These are phyloP conservation scores for Bradypus variegatus DNA, from an alignment of 2,797 vertebrate species.

Conservation along the genomic window DNA sequence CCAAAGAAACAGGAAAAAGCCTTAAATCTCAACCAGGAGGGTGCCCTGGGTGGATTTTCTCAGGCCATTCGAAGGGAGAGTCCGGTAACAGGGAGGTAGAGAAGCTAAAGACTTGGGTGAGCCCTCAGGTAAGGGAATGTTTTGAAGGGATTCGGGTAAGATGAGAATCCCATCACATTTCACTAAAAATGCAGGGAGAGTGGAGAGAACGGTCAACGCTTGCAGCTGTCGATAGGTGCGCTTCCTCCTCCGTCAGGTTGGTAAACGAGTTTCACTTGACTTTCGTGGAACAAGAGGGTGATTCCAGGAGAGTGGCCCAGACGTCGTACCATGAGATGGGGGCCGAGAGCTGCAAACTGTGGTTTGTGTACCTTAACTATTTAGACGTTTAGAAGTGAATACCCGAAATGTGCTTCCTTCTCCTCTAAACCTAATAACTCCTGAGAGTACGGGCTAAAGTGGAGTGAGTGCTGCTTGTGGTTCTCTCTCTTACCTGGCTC, in stretches of 20 bases:
- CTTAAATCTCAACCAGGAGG: background rate
- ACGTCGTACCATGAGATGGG: fast-evolving
- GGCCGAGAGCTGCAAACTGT: background rate
- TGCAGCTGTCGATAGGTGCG: fast-evolving
- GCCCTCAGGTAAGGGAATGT: background rate
- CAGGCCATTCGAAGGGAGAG: background rate
- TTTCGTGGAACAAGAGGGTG: background rate
- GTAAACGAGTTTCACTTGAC: fast-evolving
- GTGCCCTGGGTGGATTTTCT: background rate
- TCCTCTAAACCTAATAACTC: background rate
- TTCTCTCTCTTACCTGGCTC: background rate
- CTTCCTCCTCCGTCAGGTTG: too few species aligned
- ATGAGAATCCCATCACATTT: background rate
- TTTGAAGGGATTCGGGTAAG: background rate
- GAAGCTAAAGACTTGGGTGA: background rate
- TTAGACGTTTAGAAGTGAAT: background rate
- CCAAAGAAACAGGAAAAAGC: background rate
- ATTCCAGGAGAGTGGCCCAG: background rate
- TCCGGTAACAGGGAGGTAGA: background rate
- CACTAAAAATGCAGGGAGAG: background rate
- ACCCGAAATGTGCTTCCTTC: background rate
- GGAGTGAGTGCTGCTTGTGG: background rate
- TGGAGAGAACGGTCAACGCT: background rate
- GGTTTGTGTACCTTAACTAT: background rate
- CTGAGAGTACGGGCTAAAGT: background rate